Percentiles rank a stretch among this genome's conserved stretches.
Evolutionary conservation across 2,113 vertebrate genomes (phyloP).

Genomic region (Entosphenus tridentatus): DNA sequence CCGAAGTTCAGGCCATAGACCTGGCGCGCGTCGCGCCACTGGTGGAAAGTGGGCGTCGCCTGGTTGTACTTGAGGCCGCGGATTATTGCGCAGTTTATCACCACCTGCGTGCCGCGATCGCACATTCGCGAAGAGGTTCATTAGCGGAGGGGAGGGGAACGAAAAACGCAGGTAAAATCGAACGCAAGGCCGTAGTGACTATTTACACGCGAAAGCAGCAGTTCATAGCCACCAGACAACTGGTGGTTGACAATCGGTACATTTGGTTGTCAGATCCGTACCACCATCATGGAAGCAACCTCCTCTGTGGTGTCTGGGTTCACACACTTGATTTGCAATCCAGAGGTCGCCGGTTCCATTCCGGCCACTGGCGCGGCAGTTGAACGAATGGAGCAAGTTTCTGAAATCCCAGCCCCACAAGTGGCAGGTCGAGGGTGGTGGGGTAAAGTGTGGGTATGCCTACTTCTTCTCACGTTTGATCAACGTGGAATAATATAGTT

Average conservation of each 20-base stretch:
- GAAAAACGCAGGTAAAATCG: neutral
- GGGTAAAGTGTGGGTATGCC: too few species aligned
- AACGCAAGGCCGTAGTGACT: neutral
- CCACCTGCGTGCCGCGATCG: slow-evolving; percentile 26
- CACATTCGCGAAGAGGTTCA: neutral
- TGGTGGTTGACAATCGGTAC: neutral
- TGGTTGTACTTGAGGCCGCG: slow-evolving; percentile 69
- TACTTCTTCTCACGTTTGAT: too few species aligned
- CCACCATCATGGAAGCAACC: too few species aligned
- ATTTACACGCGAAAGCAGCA: neutral
- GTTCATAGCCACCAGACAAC: neutral
- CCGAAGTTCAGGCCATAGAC: slow-evolving; percentile 78
- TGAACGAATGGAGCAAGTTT: too few species aligned
- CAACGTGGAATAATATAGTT: too few species aligned
- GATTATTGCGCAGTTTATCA: slow-evolving; percentile 56
- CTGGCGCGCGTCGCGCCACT: slow-evolving; percentile 62
- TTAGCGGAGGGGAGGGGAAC: neutral
- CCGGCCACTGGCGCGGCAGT: too few species aligned
- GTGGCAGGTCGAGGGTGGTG: too few species aligned
- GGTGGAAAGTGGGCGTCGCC: slow-evolving; percentile 65
- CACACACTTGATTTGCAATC: too few species aligned
- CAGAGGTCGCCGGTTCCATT: too few species aligned
- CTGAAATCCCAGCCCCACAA: too few species aligned
- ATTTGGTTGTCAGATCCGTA: neutral
- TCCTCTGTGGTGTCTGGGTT: too few species aligned